Base-by-base conservation (phyloP, 2,797 vertebrate genomes). In the Carduelis carduelis region DNA sequence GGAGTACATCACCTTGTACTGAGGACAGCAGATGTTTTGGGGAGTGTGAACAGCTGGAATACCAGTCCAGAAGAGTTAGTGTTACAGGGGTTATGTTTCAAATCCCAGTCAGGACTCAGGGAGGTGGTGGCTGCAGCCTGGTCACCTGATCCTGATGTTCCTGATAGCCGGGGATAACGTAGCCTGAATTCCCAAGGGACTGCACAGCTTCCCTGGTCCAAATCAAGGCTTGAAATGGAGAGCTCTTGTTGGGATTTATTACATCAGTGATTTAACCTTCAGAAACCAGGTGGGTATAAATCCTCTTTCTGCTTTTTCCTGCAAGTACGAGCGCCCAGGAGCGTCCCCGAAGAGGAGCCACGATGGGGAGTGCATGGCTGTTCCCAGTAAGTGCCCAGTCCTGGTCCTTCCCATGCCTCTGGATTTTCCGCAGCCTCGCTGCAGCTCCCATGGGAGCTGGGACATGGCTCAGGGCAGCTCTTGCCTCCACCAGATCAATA, bases 291-390 rank as follows among this genome's bases (percentile, higher is more conserved):
- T 47, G 57, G 11, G 2, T 8, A 10, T 64, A 68, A 91, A 71
- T 22, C 18, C 41, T 90, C 32, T 83, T 66, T 93, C 41, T 92
- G 13, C n/a, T 97, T 68, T 93, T 75, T 70, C 82, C 63, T 92
- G 23, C 65, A 96, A 99, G 99, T 99, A 98, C 2, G 99, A 99
- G 84, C 99, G 99, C 11, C 98, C 99, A 0, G 99, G 99, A 75
- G 97, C 99, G 0, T 99, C 99, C 14, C 99, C 99, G 0, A 99
- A 99, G 95, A 98, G 99, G 52, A 99, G 97, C 96, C 98, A 99
- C 1, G 99, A 99, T 1, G 99, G 99, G 47, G 99, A 99, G 37
- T 98, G 98, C 66, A 79, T 98, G 5, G 93, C 97, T 59, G 97
- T 97, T 64, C 98, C 99, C 90, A 97, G 99, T 99, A 88, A 98